These are phyloP conservation scores for Megalopta genalis DNA, from an alignment of 1,140 invertebrate genomes.

Conservation along the genomic window DNA sequence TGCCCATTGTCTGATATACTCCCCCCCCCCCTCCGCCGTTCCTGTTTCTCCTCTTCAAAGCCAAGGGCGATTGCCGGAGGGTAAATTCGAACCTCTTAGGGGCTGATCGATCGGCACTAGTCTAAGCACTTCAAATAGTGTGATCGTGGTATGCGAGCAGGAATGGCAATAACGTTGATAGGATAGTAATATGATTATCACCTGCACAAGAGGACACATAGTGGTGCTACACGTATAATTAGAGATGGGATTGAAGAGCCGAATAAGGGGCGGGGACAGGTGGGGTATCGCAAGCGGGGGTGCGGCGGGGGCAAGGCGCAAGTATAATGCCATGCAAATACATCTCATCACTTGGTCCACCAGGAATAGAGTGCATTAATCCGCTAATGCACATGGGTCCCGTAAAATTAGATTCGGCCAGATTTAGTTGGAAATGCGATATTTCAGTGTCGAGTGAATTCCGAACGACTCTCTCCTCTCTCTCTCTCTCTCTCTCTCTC, in stretches of 20 bases:
- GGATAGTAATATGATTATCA: conserved; percentile 77
- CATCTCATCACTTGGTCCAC: conserved; percentile 71
- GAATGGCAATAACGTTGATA: conserved; percentile 76
- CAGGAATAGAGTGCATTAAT: conserved; percentile 75
- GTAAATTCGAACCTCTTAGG: conserved; percentile 60
- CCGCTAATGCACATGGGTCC: conserved; percentile 75
- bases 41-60: conserved; percentile 34
- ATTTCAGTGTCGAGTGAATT: conserved; percentile 69
- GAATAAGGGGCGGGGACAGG: conserved; percentile 28
- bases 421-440: conserved; percentile 74
- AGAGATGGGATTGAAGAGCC: conserved; percentile 70
- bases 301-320: conserved; percentile 50
- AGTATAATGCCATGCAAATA: conserved; percentile 76
- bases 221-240: conserved; percentile 73
- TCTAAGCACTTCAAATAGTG: conserved; percentile 72
- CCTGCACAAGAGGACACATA: conserved; percentile 69
- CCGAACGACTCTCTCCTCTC: conserved; percentile 41
- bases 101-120: conserved; percentile 63
- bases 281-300: no score
- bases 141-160: conserved; percentile 66
- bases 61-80: conserved; percentile 44
- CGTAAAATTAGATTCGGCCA: conserved; percentile 75
- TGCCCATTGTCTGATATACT: conserved; percentile 43
- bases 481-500: no score
- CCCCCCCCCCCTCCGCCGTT: neutral